These are phyloP conservation scores for Notothenia coriiceps DNA, from an alignment of 2,113 vertebrate species.

Conservation along the genomic window DNA sequence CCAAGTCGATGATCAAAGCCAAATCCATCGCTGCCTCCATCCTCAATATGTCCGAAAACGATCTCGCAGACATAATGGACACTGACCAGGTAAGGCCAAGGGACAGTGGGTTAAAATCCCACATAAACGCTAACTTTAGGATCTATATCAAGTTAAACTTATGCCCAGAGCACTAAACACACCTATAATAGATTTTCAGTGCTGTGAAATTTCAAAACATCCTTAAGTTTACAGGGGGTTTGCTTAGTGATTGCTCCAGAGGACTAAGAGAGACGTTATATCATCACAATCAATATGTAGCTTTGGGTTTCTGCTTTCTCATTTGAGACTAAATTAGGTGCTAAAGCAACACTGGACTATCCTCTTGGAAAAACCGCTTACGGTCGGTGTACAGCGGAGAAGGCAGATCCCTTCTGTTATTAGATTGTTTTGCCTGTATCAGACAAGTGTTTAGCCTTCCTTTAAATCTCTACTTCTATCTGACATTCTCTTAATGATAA, in stretches of 20 bases:
- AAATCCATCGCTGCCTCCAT: constrained; percentile 92
- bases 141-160: constrained; percentile 56
- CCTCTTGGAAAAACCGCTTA: constrained; percentile 23
- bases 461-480: constrained; percentile 27
- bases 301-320: constrained; percentile 47
- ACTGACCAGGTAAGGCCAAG: constrained; percentile 87
- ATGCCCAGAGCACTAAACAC: constrained; percentile 34
- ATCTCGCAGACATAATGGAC: constrained; percentile 91
- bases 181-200: constrained; percentile 57
- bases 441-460: constrained; percentile 30
- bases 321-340: constrained; percentile 42
- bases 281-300: constrained; percentile 36
- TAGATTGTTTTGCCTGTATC: constrained; percentile 36
- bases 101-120: constrained; percentile 43
- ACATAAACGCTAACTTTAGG: constrained; percentile 52
- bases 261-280: constrained; percentile 29
- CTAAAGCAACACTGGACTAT: constrained; percentile 17
- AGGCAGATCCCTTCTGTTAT: constrained; percentile 10
- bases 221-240: constrained; percentile 37
- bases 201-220: constrained; percentile 42
- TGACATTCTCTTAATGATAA: constrained; percentile 50
- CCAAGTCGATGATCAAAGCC: constrained; percentile 88
- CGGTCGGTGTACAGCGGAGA: constrained; percentile 10
- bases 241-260: constrained; percentile 37
- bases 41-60: constrained; percentile 91